Evolutionary conservation across 2,113 vertebrate genomes (phyloP), one percentile per base, ranked within the genome.

Genomic region (Hemiprocne comata): DNA sequence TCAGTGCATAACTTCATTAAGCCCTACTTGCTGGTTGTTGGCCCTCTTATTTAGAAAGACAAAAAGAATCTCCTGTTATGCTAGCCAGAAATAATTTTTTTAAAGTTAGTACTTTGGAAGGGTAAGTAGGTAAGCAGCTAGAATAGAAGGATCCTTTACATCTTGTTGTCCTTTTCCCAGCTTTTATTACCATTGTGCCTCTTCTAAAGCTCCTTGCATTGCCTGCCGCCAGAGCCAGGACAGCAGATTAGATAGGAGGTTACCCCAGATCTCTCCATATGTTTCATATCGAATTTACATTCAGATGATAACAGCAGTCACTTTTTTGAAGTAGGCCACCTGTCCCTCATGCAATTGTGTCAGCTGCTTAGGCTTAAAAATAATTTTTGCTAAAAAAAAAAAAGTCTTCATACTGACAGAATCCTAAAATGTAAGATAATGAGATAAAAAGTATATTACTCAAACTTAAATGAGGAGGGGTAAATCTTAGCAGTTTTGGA

Each of bases 321-420:
- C 40, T 85, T 51, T 85, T 69, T 67, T 54, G 58, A 94, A 94
- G 74, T 95, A 96, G 93, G 92, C 93, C 92, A 94, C 83, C 64
- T 90, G 69, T 94, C 82, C 60, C 64, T 93, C 78, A 53, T 31
- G 64, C 72, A 95, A 88, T 73, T 95, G 85, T 91, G 93, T 92
- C 92, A 93, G 90, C 42, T 85, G 90, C 75, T 78, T 80, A 40
- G 64, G 72, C 86, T 94, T 90, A 94, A 97, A 96, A 97, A 95
- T 91, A 95, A 64, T 31, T 94, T 89, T 76, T 69, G 26, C 64
- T 74, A 64, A 87, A 92, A 90, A 70, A 92, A 87, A 70, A 31
- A 55, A 31, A 40, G 14, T 51, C 26, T 57, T 94, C 55, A 26
- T 38, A 71, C 42, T 77, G 90, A 90, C 86, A 80, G 60, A 88